Percentiles rank a stretch among this genome's conserved stretches.
phyloP scores from a whole-genome alignment of 2,888 invertebrate species.

The Cylindroiulus punctatus region DNA sequence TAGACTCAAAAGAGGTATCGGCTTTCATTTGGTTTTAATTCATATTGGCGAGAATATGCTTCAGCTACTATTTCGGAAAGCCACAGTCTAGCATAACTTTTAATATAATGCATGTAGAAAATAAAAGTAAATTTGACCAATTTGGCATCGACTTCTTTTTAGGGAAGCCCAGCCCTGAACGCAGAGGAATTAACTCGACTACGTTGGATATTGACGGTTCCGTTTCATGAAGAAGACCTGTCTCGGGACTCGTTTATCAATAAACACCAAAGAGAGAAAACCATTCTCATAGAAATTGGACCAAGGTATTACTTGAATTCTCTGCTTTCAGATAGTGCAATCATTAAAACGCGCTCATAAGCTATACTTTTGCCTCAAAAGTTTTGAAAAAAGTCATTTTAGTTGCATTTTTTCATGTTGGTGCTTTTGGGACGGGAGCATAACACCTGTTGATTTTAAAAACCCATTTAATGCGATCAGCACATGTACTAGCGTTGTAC shows the following conservation, averaged over 20 bases:
- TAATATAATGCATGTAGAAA: background rate
- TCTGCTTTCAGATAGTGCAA: background rate
- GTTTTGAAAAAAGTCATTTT: too few relatives aligned
- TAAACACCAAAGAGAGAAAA: slow-evolving; percentile 56
- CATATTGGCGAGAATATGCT: too few relatives aligned
- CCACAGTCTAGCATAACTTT: background rate
- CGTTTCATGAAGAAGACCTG: slow-evolving; percentile 64
- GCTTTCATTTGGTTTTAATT: background rate
- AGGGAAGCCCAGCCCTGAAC: slow-evolving; percentile 32
- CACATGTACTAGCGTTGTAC: too few relatives aligned
- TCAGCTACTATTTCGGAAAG: too few relatives aligned
- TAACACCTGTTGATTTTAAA: too few relatives aligned
- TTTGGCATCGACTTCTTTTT: slow-evolving; percentile 1
- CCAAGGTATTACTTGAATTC: slow-evolving; percentile 73
- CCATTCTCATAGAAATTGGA: slow-evolving; percentile 82
- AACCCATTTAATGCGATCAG: too few relatives aligned
- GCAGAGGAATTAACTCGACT: slow-evolving; percentile 58
- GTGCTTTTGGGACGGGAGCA: too few relatives aligned
- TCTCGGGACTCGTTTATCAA: slow-evolving; percentile 59
- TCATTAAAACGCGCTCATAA: too few relatives aligned
- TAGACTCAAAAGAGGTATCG: slow-evolving; percentile 70
- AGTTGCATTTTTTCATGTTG: too few relatives aligned
- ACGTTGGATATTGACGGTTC: slow-evolving; percentile 82
- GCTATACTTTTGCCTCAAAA: too few relatives aligned
- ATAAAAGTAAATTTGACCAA: background rate